Evolutionary conservation across 2,888 invertebrate genomes (phyloP).

Genomic region (Nemotelus pantherinus): DNA sequence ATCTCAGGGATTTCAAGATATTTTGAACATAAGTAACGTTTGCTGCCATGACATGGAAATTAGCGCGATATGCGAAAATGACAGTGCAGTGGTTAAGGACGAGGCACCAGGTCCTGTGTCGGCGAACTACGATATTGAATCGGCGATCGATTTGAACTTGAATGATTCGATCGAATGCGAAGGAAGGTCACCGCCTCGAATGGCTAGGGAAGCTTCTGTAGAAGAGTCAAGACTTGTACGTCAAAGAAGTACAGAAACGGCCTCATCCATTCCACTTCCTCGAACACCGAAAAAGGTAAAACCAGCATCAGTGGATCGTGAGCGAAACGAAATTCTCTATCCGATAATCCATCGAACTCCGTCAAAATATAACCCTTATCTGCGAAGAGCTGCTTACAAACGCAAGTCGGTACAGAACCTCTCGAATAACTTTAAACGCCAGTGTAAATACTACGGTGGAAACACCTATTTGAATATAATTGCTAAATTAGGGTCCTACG

Average conservation of each 20-base stretch:
- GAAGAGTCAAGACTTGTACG: not conserved
- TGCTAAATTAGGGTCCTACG: constrained; percentile 46
- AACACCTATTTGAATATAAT: constrained; percentile 48
- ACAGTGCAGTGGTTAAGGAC: not conserved
- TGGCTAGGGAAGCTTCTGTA: not conserved
- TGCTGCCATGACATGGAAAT: constrained; percentile 45
- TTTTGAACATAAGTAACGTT: constrained; percentile 30
- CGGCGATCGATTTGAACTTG: constrained; percentile 16
- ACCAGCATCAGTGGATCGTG: constrained; percentile 38
- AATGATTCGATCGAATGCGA: constrained; percentile 28
- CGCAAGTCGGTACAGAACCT: constrained; percentile 8
- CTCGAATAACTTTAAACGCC: constrained; percentile 30
- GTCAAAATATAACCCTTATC: constrained; percentile 35
- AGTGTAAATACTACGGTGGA: constrained; percentile 44
- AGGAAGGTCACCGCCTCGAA: not conserved
- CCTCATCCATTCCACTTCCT: constrained; percentile 7
- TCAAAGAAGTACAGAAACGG: not conserved
- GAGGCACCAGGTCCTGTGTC: not conserved
- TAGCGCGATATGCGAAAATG: constrained; percentile 15
- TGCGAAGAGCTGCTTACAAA: constrained; percentile 6
- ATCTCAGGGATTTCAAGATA: constrained; percentile 35
- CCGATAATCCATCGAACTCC: constrained; percentile 48
- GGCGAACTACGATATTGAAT: constrained; percentile 23
- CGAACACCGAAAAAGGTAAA: constrained; percentile 47
- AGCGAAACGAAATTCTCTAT: constrained; percentile 48